Base-by-base conservation (phyloP, 1,140 invertebrate genomes). In the Matsumurasca onukii region DNA sequence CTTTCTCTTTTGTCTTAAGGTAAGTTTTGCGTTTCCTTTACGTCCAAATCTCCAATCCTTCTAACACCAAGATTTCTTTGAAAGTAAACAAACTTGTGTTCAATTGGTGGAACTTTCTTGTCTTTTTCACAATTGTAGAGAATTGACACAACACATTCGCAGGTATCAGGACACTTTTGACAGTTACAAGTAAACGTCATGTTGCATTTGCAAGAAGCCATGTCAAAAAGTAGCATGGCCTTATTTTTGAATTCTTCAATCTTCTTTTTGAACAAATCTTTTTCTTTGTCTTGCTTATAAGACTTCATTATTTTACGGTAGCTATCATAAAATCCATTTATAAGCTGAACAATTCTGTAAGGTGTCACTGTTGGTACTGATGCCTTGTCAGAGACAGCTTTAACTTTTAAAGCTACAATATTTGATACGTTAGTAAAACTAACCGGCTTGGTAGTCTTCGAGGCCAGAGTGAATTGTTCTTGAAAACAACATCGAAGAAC, bases 311-410 rank as follows among this genome's bases (percentile, higher is more conserved):
- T 3, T 5, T 62, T 29, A 62, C 59, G 59, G 27, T 62, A 62
- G 27, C 27, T 62, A 30, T 62, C 27, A 29, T 62, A 29, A 29
- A 27, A 62, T 62, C 24, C 2, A 30, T 25, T 62, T 22, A 62
- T 24, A 27, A 62, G 30, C 27, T 62, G 59, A 62, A 62, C 59
- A 30, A 29, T 62, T 62, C 59, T 62, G 17, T 62, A 62, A 62
- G 27, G 59, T 20, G 59, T 62, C 13, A 62, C n/a, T 64, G n/a
- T 29, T 31, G 27, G 20, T 64, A 25, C 20, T 27, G 24, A 61
- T 12, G 57, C 57, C 13, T 61, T 61, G 13, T n/a, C 57, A 61
- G 22, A 55, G 15, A 55, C 52, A 9, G 52, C 52, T 55, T 55
- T 55, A 12, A 55, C 52, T 55, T 55, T 15, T 55, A 29, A 9